phyloP scores from a whole-genome alignment of 2,888 invertebrate species.

The Taenaris catops region DNA sequence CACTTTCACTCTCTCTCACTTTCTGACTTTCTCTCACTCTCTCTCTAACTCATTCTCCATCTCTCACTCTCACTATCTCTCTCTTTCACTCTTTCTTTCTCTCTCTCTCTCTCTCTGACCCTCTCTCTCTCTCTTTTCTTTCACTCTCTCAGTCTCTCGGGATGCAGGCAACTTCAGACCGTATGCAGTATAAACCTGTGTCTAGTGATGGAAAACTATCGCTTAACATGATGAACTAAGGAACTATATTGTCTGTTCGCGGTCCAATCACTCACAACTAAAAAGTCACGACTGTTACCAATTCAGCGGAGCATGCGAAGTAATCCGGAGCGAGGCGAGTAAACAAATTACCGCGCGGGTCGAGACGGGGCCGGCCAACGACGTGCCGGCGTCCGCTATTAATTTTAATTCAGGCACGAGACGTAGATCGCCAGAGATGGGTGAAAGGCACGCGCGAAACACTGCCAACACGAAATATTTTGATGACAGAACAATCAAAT shows the following conservation, averaged over 20 bases:
- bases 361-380: conserved; percentile 51
- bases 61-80: no score
- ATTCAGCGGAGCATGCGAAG: conserved; percentile 70
- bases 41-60: no score
- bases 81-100: no score
- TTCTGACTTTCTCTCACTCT: no score
- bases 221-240: no score
- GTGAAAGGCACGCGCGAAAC: conserved; percentile 59
- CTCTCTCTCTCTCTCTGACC: no score
- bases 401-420: conserved; percentile 73
- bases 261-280: conserved; percentile 21
- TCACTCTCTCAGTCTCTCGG: no score
- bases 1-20: no score
- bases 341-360: conserved; percentile 71
- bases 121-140: no score
- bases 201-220: no score
- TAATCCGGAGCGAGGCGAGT: conserved; percentile 73
- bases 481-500: conserved; percentile 22
- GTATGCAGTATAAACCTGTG: no score
- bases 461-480: conserved; percentile 33
- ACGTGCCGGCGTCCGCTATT: conserved; percentile 62
- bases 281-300: conserved; percentile 67
- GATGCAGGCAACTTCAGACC: no score
- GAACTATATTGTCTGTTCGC: conserved; percentile 2
- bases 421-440: conserved; percentile 67